These are phyloP conservation scores for Ramphastos sulfuratus DNA, from an alignment of 2,113 vertebrate species.

Conservation along the genomic window DNA sequence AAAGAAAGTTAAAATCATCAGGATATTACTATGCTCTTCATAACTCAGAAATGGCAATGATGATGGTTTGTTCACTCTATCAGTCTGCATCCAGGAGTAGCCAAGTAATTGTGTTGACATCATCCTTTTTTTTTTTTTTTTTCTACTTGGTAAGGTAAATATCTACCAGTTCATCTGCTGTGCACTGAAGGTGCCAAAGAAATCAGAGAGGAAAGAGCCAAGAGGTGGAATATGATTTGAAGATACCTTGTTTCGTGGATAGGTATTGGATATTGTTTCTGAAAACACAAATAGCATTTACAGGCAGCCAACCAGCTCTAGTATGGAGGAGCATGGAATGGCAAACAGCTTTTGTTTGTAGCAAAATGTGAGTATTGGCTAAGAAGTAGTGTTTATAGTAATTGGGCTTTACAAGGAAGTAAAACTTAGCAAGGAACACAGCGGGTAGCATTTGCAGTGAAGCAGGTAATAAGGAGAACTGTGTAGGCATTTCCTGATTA, in stretches of 20 bases:
- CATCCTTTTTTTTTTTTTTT: neutral
- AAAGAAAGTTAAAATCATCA: neutral
- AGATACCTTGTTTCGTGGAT: neutral
- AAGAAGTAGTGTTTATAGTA: conserved; percentile 47
- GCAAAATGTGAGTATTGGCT: neutral
- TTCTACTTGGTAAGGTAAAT: neutral
- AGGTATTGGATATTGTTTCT: neutral
- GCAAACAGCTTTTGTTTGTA: conserved; percentile 39
- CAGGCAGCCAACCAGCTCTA: neutral
- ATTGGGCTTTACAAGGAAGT: conserved; percentile 28
- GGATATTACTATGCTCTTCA: neutral
- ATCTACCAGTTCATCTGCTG: neutral
- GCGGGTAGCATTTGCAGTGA: conserved; percentile 13
- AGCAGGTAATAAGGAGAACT: conserved; percentile 19
- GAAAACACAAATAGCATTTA: neutral
- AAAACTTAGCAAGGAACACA: neutral
- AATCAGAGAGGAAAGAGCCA: neutral
- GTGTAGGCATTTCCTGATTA: conserved; percentile 48
- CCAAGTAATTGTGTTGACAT: neutral
- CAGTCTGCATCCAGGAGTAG: neutral
- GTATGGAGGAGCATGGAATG: neutral
- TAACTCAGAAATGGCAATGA: neutral
- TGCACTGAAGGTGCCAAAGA: neutral
- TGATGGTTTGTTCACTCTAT: neutral
- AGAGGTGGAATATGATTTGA: neutral